Evolutionary conservation across 1,140 invertebrate genomes (phyloP).

Genomic region (Lethrus apterus): DNA sequence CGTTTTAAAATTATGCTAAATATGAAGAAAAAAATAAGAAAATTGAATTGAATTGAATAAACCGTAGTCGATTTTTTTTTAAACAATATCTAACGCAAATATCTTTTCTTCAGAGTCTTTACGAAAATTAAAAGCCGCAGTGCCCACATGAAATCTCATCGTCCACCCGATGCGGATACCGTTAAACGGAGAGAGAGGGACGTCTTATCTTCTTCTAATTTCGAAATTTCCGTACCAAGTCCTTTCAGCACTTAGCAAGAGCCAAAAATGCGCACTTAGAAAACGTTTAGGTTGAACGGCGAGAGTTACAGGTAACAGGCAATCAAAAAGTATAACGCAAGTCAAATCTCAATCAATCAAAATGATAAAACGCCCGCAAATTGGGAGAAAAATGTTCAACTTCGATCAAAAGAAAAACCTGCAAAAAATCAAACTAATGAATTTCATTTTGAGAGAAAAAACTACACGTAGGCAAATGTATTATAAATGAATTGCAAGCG

Average conservation of each 20-base stretch:
- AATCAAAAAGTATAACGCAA: conserved; percentile 19
- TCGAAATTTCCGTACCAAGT: conserved; percentile 39
- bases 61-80: no score
- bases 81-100: no score
- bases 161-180: conserved; percentile 64
- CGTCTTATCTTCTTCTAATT: conserved; percentile 12
- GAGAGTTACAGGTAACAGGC: conserved; percentile 16
- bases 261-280: conserved; percentile 1
- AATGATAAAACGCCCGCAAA: no score
- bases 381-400: not conserved
- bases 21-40: no score
- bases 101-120: conserved; percentile 75
- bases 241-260: conserved; percentile 37
- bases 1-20: no score
- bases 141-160: conserved; percentile 97
- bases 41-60: no score
- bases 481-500: conserved; percentile 1
- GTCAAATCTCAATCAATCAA: no score
- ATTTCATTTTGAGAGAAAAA: conserved; percentile 21
- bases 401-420: conserved; percentile 5
- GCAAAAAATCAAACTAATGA: conserved; percentile 12
- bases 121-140: conserved; percentile 96
- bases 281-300: conserved; percentile 5
- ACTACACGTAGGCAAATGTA: conserved; percentile 8
- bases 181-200: conserved; percentile 35